phyloP scores from a whole-genome alignment of 1,140 invertebrate genomes.

The Metaphire vulgaris region DNA sequence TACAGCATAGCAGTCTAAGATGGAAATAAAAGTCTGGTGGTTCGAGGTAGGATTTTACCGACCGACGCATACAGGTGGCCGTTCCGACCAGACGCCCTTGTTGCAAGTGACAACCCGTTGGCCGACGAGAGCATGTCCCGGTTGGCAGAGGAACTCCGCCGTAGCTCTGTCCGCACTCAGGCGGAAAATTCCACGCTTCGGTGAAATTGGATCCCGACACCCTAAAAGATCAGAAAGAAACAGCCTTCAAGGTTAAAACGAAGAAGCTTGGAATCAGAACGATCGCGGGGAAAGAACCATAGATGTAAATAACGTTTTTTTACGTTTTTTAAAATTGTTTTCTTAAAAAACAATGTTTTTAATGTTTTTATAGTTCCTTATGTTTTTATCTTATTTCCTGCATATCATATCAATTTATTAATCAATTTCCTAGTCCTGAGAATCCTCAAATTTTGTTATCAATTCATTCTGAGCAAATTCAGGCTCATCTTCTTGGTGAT shows the following conservation, averaged over 20 bases:
- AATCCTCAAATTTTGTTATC: no score
- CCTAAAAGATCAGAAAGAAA: neutral
- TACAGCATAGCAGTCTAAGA: no score
- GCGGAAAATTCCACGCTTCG: neutral
- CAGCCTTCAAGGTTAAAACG: neutral
- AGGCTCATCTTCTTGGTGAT: no score
- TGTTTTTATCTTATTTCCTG: no score
- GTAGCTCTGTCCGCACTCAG: neutral
- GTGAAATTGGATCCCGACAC: neutral
- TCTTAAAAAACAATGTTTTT: neutral
- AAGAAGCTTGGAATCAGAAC: neutral
- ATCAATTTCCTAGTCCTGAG: no score
- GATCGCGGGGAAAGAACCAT: neutral
- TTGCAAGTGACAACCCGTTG: neutral
- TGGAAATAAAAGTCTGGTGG: no score
- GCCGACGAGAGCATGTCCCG: neutral
- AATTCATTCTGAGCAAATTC: no score
- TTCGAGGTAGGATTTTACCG: no score
- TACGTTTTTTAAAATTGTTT: no score
- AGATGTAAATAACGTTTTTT: neutral
- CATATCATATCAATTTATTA: no score
- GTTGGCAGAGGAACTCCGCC: neutral
- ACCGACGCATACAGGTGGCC: neutral
- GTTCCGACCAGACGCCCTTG: neutral
- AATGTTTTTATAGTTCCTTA: no score